Evolutionary conservation across 2,797 vertebrate genomes (phyloP).

Genomic region (Takifugu rubripes): DNA sequence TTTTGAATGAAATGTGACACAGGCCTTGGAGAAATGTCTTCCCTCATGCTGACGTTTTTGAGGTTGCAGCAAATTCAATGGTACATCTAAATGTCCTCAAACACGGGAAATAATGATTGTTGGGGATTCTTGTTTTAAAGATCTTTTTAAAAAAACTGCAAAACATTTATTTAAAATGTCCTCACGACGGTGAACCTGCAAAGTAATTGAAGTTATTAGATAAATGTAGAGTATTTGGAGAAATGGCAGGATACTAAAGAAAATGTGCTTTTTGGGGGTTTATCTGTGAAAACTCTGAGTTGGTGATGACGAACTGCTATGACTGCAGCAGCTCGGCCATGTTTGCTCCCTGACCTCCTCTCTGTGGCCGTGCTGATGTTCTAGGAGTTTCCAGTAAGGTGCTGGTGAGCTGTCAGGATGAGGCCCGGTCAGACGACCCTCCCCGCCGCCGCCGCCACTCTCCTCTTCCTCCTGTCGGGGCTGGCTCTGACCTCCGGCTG

Average conservation of each 20-base stretch:
- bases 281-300: too few species aligned
- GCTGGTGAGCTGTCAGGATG: constrained; percentile 80
- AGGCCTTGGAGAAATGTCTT: constrained; percentile 8
- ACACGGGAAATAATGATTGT: too few species aligned
- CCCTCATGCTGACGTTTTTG: constrained; percentile 12
- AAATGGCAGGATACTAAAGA: too few species aligned
- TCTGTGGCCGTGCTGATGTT: constrained; percentile 3
- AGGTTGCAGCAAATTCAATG: not conserved
- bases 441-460: constrained; percentile 38
- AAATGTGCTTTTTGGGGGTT: not conserved
- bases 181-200: too few species aligned
- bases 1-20: constrained; percentile 52
- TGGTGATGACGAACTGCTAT: too few species aligned
- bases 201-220: too few species aligned
- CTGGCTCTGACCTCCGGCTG: constrained; percentile 80
- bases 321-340: not conserved
- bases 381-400: constrained; percentile 64
- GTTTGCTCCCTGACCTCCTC: constrained; percentile 9
- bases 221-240: too few species aligned
- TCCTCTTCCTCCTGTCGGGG: constrained; percentile 80
- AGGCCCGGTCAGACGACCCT: constrained; percentile 74
- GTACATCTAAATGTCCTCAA: too few species aligned
- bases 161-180: too few species aligned
- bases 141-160: too few species aligned
- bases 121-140: too few species aligned